phyloP scores from a whole-genome alignment of 2,888 invertebrate species.

The Harpagoxenus sublaevis region DNA sequence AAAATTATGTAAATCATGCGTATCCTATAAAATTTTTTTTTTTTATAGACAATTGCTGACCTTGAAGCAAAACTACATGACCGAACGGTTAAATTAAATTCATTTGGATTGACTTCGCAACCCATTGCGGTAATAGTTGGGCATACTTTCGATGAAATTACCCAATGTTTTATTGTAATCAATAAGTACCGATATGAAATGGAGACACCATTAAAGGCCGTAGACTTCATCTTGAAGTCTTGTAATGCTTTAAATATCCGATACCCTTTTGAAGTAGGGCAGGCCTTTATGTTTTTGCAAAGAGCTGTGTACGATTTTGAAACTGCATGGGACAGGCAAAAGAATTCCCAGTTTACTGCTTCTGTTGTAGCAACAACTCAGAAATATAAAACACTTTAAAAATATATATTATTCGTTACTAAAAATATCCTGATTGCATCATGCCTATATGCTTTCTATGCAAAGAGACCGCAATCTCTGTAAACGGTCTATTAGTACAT shows the following conservation, averaged over 20 bases:
- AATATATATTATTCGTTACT: not conserved
- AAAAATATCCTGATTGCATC: not conserved
- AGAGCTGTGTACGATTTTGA: not conserved
- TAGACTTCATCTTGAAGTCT: not conserved
- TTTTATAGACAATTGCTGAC: slow-evolving; percentile 11
- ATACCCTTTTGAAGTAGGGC: not conserved
- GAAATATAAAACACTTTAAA: not conserved
- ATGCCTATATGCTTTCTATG: not conserved
- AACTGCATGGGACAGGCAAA: not conserved
- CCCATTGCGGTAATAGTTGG: not conserved
- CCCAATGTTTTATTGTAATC: not conserved
- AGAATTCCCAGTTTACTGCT: not conserved
- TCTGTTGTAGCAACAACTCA: not conserved
- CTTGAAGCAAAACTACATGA: not conserved
- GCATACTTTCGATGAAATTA: not conserved
- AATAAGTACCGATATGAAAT: not conserved
- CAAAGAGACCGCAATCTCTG: not conserved
- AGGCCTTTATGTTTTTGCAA: slow-evolving; percentile 2
- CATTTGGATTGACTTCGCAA: not conserved
- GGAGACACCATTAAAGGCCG: not conserved
- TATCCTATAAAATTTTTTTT: not conserved
- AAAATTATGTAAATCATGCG: not conserved
- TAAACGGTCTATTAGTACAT: not conserved
- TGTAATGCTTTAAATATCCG: slow-evolving; percentile 3
- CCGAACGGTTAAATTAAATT: not conserved